phyloP scores from a whole-genome alignment of 2,113 vertebrate genomes.

The Periophthalmodon schlosseri region DNA sequence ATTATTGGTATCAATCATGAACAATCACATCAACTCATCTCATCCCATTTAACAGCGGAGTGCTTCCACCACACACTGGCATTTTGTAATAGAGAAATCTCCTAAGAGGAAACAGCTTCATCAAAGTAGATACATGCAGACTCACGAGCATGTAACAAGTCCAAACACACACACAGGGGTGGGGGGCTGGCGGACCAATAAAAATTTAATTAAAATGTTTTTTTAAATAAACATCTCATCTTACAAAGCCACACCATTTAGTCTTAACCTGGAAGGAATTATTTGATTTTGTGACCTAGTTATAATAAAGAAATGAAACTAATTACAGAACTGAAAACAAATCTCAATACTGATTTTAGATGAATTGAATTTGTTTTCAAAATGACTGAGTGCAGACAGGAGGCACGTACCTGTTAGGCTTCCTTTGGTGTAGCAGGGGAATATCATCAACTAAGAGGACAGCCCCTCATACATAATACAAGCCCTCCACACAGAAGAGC shows the following conservation, averaged over 20 bases:
- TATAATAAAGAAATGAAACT: background rate
- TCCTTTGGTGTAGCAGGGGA: slow-evolving; percentile 16
- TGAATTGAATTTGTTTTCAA: background rate
- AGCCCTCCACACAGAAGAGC: slow-evolving; percentile 12
- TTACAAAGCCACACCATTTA: background rate
- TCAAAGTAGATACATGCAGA: slow-evolving; percentile 15
- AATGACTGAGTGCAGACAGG: background rate
- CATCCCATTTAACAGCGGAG: slow-evolving; percentile 38
- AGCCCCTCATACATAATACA: slow-evolving; percentile 36
- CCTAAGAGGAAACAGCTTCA: slow-evolving; percentile 17
- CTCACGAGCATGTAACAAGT: slow-evolving; percentile 42
- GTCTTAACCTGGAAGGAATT: background rate
- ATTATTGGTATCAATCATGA: slow-evolving; percentile 49
- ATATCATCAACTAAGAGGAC: slow-evolving; percentile 24
- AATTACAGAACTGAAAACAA: background rate
- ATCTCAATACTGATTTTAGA: background rate
- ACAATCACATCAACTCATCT: slow-evolving; percentile 51
- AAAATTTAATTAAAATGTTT: background rate
- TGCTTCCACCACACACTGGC: slow-evolving; percentile 27
- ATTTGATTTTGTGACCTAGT: background rate
- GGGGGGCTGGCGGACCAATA: background rate
- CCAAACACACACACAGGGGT: background rate
- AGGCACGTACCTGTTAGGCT: slow-evolving; percentile 4
- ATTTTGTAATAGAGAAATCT: slow-evolving; percentile 46
- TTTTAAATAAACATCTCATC: background rate